These are phyloP conservation scores for Gryllus longicercus DNA, from an alignment of 2,888 invertebrate genomes.

Conservation along the genomic window DNA sequence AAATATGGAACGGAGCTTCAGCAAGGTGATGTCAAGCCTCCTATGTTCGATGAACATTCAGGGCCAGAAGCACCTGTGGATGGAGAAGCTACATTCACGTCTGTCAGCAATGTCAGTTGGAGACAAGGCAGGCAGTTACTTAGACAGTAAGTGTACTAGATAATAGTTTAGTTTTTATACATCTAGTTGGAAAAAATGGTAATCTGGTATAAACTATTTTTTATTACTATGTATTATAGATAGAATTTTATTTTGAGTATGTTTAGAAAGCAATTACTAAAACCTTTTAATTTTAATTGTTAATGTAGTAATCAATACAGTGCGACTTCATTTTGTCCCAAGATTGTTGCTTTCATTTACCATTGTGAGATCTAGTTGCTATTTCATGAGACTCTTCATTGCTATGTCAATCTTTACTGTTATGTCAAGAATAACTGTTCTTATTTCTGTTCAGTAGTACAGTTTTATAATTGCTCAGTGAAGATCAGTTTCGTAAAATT, in stretches of 20 bases:
- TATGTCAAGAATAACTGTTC: too few relatives aligned
- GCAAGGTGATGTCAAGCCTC: constrained; percentile 81
- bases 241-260: not conserved
- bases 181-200: not conserved
- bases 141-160: constrained; percentile 70
- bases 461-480: too few relatives aligned
- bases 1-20: constrained; percentile 94
- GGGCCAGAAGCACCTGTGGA: constrained; percentile 55
- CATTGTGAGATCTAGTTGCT: too few relatives aligned
- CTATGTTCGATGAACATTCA: constrained; percentile 59
- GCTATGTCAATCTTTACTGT: too few relatives aligned
- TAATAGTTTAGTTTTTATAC: not conserved
- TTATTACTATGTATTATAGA: not conserved
- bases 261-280: too few relatives aligned
- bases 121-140: constrained; percentile 93
- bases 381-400: too few relatives aligned
- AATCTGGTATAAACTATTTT: not conserved
- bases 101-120: constrained; percentile 90
- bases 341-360: too few relatives aligned
- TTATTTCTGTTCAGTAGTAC: too few relatives aligned
- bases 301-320: too few relatives aligned
- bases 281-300: too few relatives aligned
- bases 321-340: too few relatives aligned
- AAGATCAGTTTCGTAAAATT: too few relatives aligned
- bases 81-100: constrained; percentile 68